Base-by-base conservation (phyloP, 2,113 vertebrate species). In the Dipodomys spectabilis region DNA sequence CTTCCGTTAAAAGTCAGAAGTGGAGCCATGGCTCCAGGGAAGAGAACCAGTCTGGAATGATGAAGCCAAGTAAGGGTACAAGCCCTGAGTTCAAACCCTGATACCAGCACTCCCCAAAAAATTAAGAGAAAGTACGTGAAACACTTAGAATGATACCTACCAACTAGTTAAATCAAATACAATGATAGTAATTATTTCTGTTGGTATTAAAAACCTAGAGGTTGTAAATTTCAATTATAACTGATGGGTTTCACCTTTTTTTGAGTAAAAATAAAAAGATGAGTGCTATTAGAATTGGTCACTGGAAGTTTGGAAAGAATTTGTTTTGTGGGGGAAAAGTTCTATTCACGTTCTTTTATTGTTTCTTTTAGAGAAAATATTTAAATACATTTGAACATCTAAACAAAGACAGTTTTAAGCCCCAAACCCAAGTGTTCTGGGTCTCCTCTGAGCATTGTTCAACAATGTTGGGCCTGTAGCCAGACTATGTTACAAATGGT, bases 351-450 rank as follows among this genome's bases (percentile, higher is more conserved):
- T 88, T 88, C 74, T 85, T 89, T 82, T 84, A 82, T 95, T 96
- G 92, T 94, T 88, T 94, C 88, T 94, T 32, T 90, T 96, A 93
- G 71, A 92, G 82, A 95, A 95, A 94, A 94, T 85, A 94, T 93
- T 95, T 94, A 95, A 90, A 96, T 91, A 96, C 82, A 93, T 96
- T 88, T 80, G 72, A 94, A 95, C 92, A 92, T 95, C 94, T 96
- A 96, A 97, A 96, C 96, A 96, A 96, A 96, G 94, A 86, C 35
- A 49, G n/a, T 94, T 94, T 92, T 86, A 85, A 93, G 95, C 82
- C 92, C 94, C 84, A 95, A 90, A 65, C 85, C 57, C 74, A 90
- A 97, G 91, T 72, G 79, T 25, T 86, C 79, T 67, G 65, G 65
- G 91, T 82, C 92, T 93, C 79, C 86, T 92, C 88, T 74, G 80